Evolutionary conservation across 1,140 invertebrate species (phyloP), one percentile per base, ranked within the genome.

Genomic region (Papilio machaon): DNA sequence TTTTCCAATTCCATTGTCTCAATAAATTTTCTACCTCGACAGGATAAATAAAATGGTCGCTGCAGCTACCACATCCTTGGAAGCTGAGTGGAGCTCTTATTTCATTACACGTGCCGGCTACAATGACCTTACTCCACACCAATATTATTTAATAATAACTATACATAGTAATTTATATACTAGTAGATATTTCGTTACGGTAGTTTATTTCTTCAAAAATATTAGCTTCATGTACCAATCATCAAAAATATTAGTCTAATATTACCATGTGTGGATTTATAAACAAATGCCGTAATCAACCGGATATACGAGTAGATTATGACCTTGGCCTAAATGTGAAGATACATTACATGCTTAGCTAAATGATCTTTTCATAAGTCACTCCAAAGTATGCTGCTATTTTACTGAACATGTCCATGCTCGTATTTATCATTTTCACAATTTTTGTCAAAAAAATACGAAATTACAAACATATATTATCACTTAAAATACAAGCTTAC

Each of bases 61-160:
- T 64, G 15, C 35, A 17, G 17, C 13, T 43, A 73, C 67, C 54
- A 76, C 74, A 23, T 76, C 9, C 52, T 77, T 58, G 23, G 13
- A 76, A 76, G 74, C 23, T 58, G 5, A 11, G 19, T 60, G 8
- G 8, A 64, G 76, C 35, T 64, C 17, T 78, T 78, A 78, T 64
- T 78, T 17, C 35, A 64, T 64, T 78, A 46, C 76, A 64, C 11
- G 23, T 58, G 49, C 76, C 54, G 54, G 75, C 49, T 52, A n/a
- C 30, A 30, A 5, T 30, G 49, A 4, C 8, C 19, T 8, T n/a
- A 49, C 46, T 75, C 47, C 19, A 75, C 43, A 23, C 38, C 73
- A 74, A 74, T 47, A 6, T 8, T 74, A 5, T 0, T 49, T 19
- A 19, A 13, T 23, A 19, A 47, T 11, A 19, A 47, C n/a, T 74